These are phyloP conservation scores for Neoaliturus tenellus DNA, from an alignment of 2,888 invertebrate species.

Conservation along the genomic window DNA sequence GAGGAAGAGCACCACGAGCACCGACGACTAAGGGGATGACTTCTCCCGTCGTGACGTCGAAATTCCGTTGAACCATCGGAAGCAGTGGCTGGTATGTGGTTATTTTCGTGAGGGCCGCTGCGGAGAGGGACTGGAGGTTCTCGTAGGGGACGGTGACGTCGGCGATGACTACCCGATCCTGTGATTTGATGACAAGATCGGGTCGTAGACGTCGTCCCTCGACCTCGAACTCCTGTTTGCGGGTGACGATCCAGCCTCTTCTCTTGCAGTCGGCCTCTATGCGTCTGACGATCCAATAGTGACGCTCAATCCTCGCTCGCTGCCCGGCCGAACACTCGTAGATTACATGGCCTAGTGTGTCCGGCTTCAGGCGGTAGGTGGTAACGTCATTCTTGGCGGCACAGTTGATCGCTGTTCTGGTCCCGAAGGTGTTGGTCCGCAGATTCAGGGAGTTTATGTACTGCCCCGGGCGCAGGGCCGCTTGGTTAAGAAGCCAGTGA, in stretches of 20 bases:
- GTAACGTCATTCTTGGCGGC: background rate
- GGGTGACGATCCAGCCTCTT: background rate
- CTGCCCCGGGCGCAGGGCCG: background rate
- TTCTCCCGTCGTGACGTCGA: background rate
- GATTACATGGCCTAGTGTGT: background rate
- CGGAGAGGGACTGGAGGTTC: background rate
- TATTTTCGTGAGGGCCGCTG: background rate
- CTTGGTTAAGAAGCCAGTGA: slow-evolving; percentile 27
- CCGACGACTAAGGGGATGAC: slow-evolving; percentile 4
- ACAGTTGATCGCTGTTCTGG: background rate
- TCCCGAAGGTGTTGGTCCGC: slow-evolving; percentile 20
- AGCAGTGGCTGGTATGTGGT: background rate
- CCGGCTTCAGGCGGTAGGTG: background rate
- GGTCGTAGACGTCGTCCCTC: background rate
- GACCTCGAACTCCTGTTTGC: background rate
- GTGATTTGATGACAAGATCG: background rate
- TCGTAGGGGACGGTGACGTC: background rate
- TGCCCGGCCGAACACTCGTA: slow-evolving; percentile 27
- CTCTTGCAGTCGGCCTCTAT: background rate
- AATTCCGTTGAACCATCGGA: too few relatives aligned
- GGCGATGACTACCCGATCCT: background rate
- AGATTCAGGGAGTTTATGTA: slow-evolving; percentile 48
- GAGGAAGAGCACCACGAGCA: slow-evolving; percentile 3
- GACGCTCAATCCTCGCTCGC: slow-evolving; percentile 27
- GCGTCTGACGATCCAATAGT: slow-evolving; percentile 34